Evolutionary conservation across 2,888 invertebrate genomes (phyloP), one percentile per base, ranked within the genome.

Genomic region (Dorcus parallelipipedus): DNA sequence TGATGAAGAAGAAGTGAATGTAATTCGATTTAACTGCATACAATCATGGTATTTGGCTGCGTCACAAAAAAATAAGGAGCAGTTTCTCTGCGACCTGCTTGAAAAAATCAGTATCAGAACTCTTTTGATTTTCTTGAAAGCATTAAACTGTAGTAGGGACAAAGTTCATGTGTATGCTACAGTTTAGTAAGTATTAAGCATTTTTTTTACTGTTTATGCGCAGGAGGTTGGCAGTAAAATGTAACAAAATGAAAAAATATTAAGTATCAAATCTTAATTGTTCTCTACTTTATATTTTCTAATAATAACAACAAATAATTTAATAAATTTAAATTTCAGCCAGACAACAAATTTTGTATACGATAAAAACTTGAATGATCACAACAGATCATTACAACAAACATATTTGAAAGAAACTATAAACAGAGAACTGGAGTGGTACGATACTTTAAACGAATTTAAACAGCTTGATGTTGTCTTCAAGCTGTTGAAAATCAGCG

Each of bases 331-430:
- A 20, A 56, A 38, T 59, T 59, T 48, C 43, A 64, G 63, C 20
- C 40, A 48, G 9, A 42, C 23, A 4, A 58, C 64, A 38, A 61
- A 62, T 42, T 62, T 55, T 60, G 54, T 59, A 8, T 64, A 61
- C 48, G 70, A 70, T 53, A 65, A 58, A 53, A 53, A 60, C 6
- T 49, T 67, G 17, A 52, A 51, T 38, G 69, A 68, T 58, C 63
- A 68, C 49, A 62, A 67, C 54, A 56, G 69, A 53, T 47, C 59
- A 6, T 49, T 68, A 38, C 61, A 67, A 41, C 26, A 54, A 38
- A 7, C 43, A 33, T 52, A 47, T n/a, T 52, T 67, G 4, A 45
- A 52, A 9, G 49, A 56, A 43, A 52, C 58, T 6, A 48, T 62
- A 23, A 38, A 58, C 9, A 48, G 40, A 6, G 61, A 63, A 49